A percentile compares a stretch with the other conserved stretches of the same genome.
phyloP scores from a whole-genome alignment of 2,888 invertebrate species.

The Helobdella robusta region DNA sequence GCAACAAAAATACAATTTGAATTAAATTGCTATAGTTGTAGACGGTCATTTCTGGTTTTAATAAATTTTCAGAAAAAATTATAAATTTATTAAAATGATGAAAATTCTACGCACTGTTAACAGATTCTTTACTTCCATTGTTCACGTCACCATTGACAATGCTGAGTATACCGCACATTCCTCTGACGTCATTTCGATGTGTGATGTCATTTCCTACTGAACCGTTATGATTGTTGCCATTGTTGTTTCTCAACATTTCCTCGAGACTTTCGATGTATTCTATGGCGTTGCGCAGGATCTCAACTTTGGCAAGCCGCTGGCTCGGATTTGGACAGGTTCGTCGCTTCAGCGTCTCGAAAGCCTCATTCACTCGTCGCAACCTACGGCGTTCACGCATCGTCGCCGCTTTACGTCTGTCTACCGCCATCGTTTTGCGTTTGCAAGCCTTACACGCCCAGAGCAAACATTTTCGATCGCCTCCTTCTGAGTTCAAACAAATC shows the following conservation, averaged over 20 bases:
- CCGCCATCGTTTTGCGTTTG: conserved; percentile 79
- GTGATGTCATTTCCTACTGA: no score
- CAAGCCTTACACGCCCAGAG: conserved; percentile 96
- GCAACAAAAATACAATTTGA: no score
- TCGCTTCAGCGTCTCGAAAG: conserved; percentile 85
- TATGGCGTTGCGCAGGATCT: conserved; percentile 90
- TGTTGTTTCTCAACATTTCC: conserved; percentile 43
- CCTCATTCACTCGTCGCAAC: conserved; percentile 93
- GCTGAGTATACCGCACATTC: neutral
- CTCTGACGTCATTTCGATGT: conserved; percentile 13
- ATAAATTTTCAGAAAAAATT: no score
- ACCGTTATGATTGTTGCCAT: no score
- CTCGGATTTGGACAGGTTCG: conserved; percentile 89
- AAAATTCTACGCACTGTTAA: no score
- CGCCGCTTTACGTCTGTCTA: conserved; percentile 91
- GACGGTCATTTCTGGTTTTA: no score
- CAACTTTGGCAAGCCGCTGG: conserved; percentile 90
- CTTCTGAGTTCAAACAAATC: conserved; percentile 43
- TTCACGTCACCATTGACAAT: no score
- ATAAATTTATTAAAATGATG: no score
- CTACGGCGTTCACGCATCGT: conserved; percentile 85
- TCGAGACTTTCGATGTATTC: conserved; percentile 76
- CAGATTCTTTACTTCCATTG: no score
- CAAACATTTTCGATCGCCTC: conserved; percentile 63
- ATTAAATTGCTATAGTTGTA: no score